phyloP scores from a whole-genome alignment of 1,140 invertebrate genomes.

The Dryas iulia region DNA sequence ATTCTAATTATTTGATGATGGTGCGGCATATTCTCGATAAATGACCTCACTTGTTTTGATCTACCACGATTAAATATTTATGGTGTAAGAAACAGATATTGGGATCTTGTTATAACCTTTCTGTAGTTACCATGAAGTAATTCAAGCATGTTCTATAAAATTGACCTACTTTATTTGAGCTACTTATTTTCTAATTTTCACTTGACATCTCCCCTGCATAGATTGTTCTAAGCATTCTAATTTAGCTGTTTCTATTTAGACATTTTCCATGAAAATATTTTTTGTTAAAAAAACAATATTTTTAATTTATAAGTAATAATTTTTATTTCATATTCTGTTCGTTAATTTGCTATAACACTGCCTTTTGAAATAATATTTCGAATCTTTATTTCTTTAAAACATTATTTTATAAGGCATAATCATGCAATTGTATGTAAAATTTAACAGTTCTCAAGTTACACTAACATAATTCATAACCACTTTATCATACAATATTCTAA shows the following conservation, averaged over 20 bases:
- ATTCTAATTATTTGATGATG: background rate
- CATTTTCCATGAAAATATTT: background rate
- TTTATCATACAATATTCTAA: background rate
- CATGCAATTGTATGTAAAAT: too few species aligned
- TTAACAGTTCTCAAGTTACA: too few species aligned
- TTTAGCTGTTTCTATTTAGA: background rate
- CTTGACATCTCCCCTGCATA: slow-evolving; percentile 28
- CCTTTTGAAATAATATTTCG: background rate
- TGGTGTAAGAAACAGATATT: slow-evolving; percentile 13
- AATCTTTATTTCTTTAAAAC: too few species aligned
- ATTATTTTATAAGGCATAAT: too few species aligned
- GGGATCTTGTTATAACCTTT: slow-evolving; percentile 9
- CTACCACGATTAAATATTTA: slow-evolving; percentile 25
- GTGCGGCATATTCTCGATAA: slow-evolving; percentile 5
- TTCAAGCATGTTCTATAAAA: slow-evolving; percentile 16
- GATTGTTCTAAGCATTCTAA: background rate
- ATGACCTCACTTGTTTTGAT: slow-evolving; percentile 40
- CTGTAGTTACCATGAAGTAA: background rate
- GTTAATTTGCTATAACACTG: too few species aligned
- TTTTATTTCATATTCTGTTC: too few species aligned
- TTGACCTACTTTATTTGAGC: slow-evolving; percentile 34
- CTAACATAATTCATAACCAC: background rate
- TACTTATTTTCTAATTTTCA: slow-evolving; percentile 16
- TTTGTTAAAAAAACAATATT: too few species aligned
- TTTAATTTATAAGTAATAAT: too few species aligned